Conservation (phyloP, 2,113 vertebrate species). For the Nycticryphes semicollaris region DNA sequence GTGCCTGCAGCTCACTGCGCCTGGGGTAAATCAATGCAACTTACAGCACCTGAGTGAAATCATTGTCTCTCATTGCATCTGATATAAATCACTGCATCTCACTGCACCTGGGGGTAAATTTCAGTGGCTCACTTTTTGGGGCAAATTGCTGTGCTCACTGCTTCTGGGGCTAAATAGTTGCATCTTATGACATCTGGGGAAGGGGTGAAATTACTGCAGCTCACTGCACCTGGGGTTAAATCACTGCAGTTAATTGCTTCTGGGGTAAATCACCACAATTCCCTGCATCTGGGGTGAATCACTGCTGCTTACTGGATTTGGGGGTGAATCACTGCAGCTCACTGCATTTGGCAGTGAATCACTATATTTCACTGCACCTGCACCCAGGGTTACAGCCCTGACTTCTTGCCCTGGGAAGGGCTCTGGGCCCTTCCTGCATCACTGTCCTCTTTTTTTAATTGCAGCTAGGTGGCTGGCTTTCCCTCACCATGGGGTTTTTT, state of each 20-base stretch:
- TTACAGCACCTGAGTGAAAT: too few species aligned
- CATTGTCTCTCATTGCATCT: too few species aligned
- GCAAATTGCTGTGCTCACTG: too few species aligned
- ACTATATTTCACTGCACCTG: not conserved
- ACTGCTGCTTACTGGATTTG: not conserved
- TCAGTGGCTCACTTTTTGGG: not conserved
- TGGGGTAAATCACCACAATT: not conserved
- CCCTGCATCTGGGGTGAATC: not conserved
- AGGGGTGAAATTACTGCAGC: not conserved
- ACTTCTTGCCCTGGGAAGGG: not conserved
- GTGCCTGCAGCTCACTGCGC: not conserved
- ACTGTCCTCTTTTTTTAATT: fast-evolving
- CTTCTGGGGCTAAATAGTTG: not conserved
- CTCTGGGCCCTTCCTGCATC: fast-evolving
- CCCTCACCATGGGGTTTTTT: not conserved
- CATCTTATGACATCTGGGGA: not conserved
- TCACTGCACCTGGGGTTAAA: not conserved
- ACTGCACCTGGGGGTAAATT: too few species aligned
- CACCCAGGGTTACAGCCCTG: not conserved
- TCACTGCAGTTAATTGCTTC: not conserved
- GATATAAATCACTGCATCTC: not conserved
- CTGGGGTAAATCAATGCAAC: not conserved
- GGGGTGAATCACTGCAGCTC: not conserved
- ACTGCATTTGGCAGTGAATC: not conserved
- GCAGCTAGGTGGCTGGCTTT: fast-evolving